Evolutionary conservation across 1,140 invertebrate species (phyloP), one percentile per base, ranked within the genome.

Genomic region (Cylas formicarius): DNA sequence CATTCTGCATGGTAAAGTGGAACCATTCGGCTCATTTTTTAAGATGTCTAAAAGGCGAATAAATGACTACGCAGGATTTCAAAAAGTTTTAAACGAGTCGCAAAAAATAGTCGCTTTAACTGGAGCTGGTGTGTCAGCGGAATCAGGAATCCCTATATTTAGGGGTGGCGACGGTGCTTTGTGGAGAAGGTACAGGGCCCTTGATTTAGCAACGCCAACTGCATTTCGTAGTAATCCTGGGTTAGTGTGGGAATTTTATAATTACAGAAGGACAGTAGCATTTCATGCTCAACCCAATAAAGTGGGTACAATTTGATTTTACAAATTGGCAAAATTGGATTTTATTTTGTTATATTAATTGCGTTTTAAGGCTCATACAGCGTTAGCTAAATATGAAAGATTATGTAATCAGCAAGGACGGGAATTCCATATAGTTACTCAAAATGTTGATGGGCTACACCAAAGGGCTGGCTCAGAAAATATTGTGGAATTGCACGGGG

Each of bases 381-480:
- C 86, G 4, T 80, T 94, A 50, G 85, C 87, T 14, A 72, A 82
- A 47, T 84, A 77, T 69, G 85, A 93, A 70, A 68, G 75, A 29
- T 68, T 72, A 53, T 67, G 80, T 7, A 57, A 66, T 48, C 58
- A 67, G 16, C 67, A 80, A 56, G 77, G 76, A 2, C 75, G 77
- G 52, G 66, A 64, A 31, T 74, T 88, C 37, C 77, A 74, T 21
- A 70, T 92, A 2, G 78, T 96, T 22, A 96, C 92, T 1, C 91
- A 96, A 68, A 97, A 97, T 75, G 86, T 96, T 32, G 93, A 96
- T 71, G 83, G 83, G 29, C 68, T 96, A 9, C 91, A 96, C 72
- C 70, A 70, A 42, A 77, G 74, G 63, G 90, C 91, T 11, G 91
- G 91, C 2, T 82, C 85, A 11, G 69, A 77, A 49, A 78, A 86